These are phyloP conservation scores for Mungos mungo DNA, from an alignment of 2,113 vertebrate species.

Conservation along the genomic window DNA sequence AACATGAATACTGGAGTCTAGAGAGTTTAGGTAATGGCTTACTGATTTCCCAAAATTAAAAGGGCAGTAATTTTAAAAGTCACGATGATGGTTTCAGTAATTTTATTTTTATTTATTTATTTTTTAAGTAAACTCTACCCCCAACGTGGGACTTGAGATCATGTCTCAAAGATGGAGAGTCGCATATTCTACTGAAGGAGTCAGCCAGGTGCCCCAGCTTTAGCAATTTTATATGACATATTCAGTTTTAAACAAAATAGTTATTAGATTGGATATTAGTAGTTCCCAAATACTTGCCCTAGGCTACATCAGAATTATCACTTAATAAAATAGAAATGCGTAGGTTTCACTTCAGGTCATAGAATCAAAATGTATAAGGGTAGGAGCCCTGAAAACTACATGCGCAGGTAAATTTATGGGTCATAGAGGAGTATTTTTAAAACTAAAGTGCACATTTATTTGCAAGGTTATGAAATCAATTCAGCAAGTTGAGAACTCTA, in stretches of 20 bases:
- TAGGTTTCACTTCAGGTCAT: background rate
- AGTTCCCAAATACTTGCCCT: background rate
- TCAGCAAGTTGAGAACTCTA: background rate
- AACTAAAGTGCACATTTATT: slow-evolving; percentile 14
- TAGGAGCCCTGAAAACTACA: background rate
- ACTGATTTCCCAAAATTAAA: slow-evolving; percentile 42
- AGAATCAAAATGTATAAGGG: slow-evolving; percentile 15
- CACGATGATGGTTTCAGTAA: slow-evolving; percentile 1
- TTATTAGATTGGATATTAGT: slow-evolving; percentile 13
- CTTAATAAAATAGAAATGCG: slow-evolving; percentile 1
- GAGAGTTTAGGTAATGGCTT: slow-evolving; percentile 1
- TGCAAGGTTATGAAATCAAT: background rate
- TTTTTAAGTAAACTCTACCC: background rate
- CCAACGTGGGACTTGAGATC: background rate
- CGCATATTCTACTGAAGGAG: background rate
- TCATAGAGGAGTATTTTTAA: background rate
- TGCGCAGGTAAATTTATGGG: background rate
- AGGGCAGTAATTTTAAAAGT: slow-evolving; percentile 1
- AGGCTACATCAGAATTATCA: slow-evolving; percentile 22
- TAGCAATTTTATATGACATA: slow-evolving; percentile 11
- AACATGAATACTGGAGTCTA: slow-evolving; percentile 24
- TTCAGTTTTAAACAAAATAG: slow-evolving; percentile 49
- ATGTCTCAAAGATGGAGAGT: background rate
- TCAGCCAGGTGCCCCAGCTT: background rate
- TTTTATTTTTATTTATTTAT: background rate